A percentile compares a stretch with the other conserved stretches of the same genome.
Conservation (phyloP, 2,797 vertebrate species). For the Pseudochirops cupreus region DNA sequence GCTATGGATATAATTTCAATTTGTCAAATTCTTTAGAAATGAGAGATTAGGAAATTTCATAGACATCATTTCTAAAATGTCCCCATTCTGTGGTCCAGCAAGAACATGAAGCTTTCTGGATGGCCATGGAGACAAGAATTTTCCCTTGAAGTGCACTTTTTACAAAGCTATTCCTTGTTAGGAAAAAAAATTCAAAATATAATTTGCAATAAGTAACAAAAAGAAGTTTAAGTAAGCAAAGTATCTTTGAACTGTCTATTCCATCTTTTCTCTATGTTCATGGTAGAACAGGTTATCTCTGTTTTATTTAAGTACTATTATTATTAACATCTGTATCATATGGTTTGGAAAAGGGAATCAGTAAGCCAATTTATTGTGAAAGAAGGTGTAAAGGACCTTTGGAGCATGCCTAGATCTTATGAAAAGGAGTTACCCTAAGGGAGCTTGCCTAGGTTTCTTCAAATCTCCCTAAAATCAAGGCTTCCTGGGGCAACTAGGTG, state of each 20-base stretch:
- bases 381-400: neutral
- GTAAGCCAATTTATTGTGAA: neutral
- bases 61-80: neutral
- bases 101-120: neutral
- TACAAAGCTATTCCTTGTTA: constrained; percentile 28
- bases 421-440: neutral
- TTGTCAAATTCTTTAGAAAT: constrained; percentile 1
- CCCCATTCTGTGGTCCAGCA: neutral
- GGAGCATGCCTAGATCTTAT: neutral
- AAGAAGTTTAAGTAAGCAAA: neutral
- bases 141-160: neutral
- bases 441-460: neutral
- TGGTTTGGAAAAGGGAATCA: neutral
- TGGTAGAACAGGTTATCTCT: neutral
- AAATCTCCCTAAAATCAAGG: neutral
- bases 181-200: neutral
- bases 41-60: neutral
- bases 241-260: neutral
- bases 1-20: neutral
- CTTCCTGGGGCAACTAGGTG: no score
- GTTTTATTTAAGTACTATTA: neutral
- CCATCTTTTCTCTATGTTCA: neutral
- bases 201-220: neutral
- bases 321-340: neutral
- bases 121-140: neutral